Percentiles rank a stretch among this genome's conserved stretches.
Evolutionary conservation across 2,888 invertebrate genomes (phyloP).

Genomic region (Drosophila setosimentum): DNA sequence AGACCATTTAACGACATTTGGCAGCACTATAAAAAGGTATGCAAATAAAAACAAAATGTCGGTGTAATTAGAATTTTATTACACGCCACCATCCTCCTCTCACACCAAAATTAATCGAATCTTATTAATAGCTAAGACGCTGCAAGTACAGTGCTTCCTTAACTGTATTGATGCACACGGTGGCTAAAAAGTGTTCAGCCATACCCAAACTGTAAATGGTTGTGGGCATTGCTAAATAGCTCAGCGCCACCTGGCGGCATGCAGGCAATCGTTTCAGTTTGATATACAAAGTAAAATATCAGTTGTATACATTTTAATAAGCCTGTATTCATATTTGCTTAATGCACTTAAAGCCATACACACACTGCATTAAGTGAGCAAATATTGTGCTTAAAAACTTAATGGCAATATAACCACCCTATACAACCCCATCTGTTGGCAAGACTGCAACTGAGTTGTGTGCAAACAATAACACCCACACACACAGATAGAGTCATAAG

Average conservation of each 20-base stretch:
- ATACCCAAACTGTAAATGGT: slow-evolving; percentile 25
- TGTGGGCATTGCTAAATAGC: slow-evolving; percentile 3
- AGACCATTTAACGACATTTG: slow-evolving; percentile 32
- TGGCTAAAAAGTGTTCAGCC: neutral
- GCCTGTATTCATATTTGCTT: neutral
- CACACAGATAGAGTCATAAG: slow-evolving; percentile 1
- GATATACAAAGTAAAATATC: neutral
- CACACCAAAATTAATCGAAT: slow-evolving; percentile 21
- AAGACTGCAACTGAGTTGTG: slow-evolving; percentile 37
- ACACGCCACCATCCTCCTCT: too few species aligned
- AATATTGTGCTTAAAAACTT: slow-evolving; percentile 2
- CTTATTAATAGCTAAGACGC: slow-evolving; percentile 13
- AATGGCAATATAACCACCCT: neutral
- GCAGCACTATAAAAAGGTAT: slow-evolving; percentile 9
- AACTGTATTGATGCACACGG: slow-evolving; percentile 9
- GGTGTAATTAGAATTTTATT: slow-evolving; percentile 36
- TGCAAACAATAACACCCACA: slow-evolving; percentile 16
- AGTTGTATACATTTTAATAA: neutral
- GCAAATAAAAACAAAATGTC: neutral
- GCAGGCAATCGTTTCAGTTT: neutral
- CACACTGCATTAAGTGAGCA: neutral
- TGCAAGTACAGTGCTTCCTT: neutral
- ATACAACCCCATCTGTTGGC: slow-evolving; percentile 31
- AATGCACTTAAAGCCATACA: neutral
- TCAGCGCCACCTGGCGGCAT: slow-evolving; percentile 28